Conservation (phyloP, 2,888 invertebrate genomes). For the Petrolisthes manimaculis region DNA sequence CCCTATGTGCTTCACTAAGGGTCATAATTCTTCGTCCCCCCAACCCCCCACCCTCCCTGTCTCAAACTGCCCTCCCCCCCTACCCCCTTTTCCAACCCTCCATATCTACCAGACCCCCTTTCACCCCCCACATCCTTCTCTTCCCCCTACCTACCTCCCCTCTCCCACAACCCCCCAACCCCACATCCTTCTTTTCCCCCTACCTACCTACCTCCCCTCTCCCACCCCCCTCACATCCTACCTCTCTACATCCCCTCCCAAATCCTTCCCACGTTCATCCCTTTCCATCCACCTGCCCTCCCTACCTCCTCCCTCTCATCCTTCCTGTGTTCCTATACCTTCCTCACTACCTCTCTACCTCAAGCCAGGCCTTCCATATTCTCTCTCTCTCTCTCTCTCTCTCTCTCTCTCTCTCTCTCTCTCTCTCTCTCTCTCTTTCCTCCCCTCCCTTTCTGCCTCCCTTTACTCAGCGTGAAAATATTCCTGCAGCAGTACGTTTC, state of each 20-base stretch:
- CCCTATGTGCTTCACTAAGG: not conserved
- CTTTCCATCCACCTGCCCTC: too few relatives aligned
- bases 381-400: too few relatives aligned
- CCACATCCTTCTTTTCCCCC: too few relatives aligned
- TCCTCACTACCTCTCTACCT: too few relatives aligned
- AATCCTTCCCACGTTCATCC: too few relatives aligned
- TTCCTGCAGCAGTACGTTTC: slow-evolving; percentile 6
- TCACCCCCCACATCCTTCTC: not conserved
- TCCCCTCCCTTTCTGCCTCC: not conserved
- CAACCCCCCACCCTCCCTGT: not conserved
- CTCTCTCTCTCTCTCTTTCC: not conserved
- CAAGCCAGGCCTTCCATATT: too few relatives aligned
- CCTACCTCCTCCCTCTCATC: too few relatives aligned
- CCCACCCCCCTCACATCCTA: not conserved
- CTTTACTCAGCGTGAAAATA: slow-evolving; percentile 3
- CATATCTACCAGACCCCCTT: not conserved
- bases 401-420: not conserved
- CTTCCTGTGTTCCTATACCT: too few relatives aligned
- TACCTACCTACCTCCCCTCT: too few relatives aligned
- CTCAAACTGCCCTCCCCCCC: not conserved
- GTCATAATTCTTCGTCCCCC: not conserved
- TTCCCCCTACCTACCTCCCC: not conserved
- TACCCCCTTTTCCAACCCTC: not conserved
- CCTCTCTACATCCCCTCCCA: too few relatives aligned
- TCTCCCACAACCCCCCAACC: not conserved